A percentile compares a stretch with the other conserved stretches of the same genome.
These are phyloP conservation scores for Scolopax bukidnonensis DNA, from an alignment of 2,797 vertebrate genomes.

Conservation along the genomic window DNA sequence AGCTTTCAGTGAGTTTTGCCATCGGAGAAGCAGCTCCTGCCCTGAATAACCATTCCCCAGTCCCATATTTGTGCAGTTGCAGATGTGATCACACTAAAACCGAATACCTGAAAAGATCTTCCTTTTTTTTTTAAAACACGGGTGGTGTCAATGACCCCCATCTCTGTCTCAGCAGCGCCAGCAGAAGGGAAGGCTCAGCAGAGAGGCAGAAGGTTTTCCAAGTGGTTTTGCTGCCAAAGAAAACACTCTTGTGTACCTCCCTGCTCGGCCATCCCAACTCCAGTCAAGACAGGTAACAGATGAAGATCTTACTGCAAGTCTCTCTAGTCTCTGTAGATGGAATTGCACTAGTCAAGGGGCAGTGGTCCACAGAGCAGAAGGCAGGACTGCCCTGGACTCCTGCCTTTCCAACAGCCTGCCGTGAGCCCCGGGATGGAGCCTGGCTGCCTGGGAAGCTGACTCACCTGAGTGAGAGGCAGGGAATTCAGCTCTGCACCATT, in stretches of 20 bases:
- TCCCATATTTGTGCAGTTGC: background rate
- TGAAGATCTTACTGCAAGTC: background rate
- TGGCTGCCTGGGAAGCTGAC: background rate
- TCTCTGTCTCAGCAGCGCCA: background rate
- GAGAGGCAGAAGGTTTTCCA: background rate
- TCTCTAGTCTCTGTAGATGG: background rate
- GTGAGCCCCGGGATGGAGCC: background rate
- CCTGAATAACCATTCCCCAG: background rate
- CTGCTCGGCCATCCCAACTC: background rate
- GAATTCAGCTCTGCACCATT: background rate
- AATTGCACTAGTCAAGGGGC: background rate
- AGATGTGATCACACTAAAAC: background rate
- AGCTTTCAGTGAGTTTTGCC: background rate
- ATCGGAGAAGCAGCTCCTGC: background rate
- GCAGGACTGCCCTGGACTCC: background rate
- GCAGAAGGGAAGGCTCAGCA: background rate
- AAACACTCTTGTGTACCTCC: no score
- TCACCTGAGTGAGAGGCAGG: background rate
- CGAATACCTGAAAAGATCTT: background rate
- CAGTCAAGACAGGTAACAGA: background rate
- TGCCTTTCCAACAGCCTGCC: background rate
- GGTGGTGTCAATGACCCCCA: background rate
- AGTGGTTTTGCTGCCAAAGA: background rate
- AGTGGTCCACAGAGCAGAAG: background rate
- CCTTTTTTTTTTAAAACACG: rapidly evolving